Evolutionary conservation across 1,140 invertebrate genomes (phyloP).

Genomic region (Agraylea sexmaculata): DNA sequence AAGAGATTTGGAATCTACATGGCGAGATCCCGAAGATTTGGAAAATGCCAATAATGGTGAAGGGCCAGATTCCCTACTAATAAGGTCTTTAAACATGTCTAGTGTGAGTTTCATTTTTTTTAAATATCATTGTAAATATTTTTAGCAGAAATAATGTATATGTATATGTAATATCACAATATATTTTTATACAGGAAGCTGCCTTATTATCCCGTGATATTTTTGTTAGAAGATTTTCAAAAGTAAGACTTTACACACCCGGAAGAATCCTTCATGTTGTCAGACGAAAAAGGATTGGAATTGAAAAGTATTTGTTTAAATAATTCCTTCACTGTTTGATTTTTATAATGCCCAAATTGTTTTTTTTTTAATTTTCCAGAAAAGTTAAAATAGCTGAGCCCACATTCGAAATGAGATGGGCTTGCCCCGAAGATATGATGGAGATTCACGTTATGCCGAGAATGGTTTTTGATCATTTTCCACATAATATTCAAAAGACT

Average conservation of each 20-base stretch:
- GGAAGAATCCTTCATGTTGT: conserved; percentile 62
- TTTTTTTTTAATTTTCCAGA: conserved; percentile 28
- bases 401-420: conserved; percentile 63
- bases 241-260: conserved; percentile 53
- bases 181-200: conserved; percentile 40
- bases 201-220: conserved; percentile 53
- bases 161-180: conserved; percentile 12
- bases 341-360: no score
- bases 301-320: conserved; percentile 54
- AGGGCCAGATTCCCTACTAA: conserved; percentile 14
- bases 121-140: not conserved
- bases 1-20: conserved; percentile 55
- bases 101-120: conserved; percentile 10
- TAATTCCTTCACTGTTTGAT: no score
- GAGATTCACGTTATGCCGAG: conserved; percentile 62
- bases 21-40: conserved; percentile 49
- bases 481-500: conserved; percentile 56
- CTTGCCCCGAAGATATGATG: conserved; percentile 59
- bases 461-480: conserved; percentile 64
- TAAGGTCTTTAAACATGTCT: conserved; percentile 13
- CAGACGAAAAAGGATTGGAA: conserved; percentile 51
- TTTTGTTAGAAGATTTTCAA: conserved; percentile 52
- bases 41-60: conserved; percentile 35
- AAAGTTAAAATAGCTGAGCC: conserved; percentile 46
- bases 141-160: not conserved